A percentile compares a stretch with the other conserved stretches of the same genome.
Evolutionary conservation across 2,888 invertebrate genomes (phyloP).

Genomic region (Drosophila nr. perissopoda): DNA sequence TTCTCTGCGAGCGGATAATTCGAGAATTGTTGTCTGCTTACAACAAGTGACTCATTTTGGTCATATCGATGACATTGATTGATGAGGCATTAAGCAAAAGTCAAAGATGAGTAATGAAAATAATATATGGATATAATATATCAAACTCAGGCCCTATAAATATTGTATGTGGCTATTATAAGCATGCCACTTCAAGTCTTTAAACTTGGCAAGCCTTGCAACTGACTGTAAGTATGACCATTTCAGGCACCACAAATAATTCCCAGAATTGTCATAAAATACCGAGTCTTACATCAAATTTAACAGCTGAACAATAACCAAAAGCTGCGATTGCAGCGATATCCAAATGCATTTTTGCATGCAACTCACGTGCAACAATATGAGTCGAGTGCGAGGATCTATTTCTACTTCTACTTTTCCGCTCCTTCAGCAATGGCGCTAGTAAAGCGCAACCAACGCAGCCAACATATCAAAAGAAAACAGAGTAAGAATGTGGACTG

Average conservation of each 20-base stretch:
- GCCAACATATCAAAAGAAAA: constrained; percentile 48
- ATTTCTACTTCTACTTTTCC: constrained; percentile 4
- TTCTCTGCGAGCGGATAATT: not conserved
- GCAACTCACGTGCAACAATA: constrained; percentile 54
- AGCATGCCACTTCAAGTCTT: not conserved
- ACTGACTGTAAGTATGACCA: constrained; percentile 2
- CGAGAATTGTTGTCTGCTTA: not conserved
- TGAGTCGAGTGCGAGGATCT: constrained; percentile 24
- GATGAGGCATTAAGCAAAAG: constrained; percentile 24
- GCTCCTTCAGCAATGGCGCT: constrained; percentile 45
- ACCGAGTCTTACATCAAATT: constrained; percentile 24
- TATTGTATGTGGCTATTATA: not conserved
- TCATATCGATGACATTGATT: constrained; percentile 38
- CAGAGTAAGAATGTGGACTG: not conserved
- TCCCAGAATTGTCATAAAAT: constrained; percentile 14
- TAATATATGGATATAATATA: constrained; percentile 1
- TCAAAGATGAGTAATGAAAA: constrained; percentile 34
- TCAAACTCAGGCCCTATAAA: not conserved
- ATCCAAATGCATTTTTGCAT: constrained; percentile 22
- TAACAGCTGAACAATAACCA: constrained; percentile 24
- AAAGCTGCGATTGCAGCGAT: constrained; percentile 19
- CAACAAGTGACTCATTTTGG: constrained; percentile 18
- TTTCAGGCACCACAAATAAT: constrained; percentile 32
- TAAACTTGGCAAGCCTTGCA: not conserved
- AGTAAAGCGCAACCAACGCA: constrained; percentile 28